Evolutionary conservation across 2,113 vertebrate genomes (phyloP).

Genomic region (Notothenia rossii): DNA sequence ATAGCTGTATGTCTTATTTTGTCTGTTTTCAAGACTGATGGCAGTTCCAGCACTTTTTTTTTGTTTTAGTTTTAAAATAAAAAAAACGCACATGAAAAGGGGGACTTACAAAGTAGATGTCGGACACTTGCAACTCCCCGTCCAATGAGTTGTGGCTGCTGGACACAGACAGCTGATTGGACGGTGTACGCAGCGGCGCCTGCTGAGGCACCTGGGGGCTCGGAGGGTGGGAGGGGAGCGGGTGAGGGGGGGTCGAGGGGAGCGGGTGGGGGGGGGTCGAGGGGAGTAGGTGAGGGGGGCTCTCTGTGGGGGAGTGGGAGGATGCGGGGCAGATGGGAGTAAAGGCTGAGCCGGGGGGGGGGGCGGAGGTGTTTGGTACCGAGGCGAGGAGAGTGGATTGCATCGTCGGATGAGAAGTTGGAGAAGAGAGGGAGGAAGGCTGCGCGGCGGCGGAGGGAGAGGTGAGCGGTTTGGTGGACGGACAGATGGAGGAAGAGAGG

Average conservation of each 20-base stretch:
- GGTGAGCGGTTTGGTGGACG: slow-evolving; percentile 62
- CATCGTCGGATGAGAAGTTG: neutral
- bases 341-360: slow-evolving; percentile 64
- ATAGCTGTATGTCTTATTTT: neutral
- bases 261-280: slow-evolving; percentile 67
- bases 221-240: slow-evolving; percentile 67
- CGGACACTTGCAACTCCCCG: slow-evolving; percentile 88
- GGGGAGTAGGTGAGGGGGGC: slow-evolving; percentile 53
- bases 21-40: neutral
- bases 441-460: slow-evolving; percentile 36
- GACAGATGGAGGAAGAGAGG: slow-evolving; percentile 62
- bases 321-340: slow-evolving; percentile 65
- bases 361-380: slow-evolving; percentile 17
- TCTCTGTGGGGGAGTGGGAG: slow-evolving; percentile 37
- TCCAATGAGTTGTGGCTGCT: slow-evolving; percentile 93
- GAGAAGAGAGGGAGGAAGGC: slow-evolving; percentile 2
- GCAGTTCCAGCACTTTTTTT: neutral
- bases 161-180: slow-evolving; percentile 90
- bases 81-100: accelerated
- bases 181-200: slow-evolving; percentile 53
- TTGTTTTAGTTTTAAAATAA: neutral
- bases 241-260: slow-evolving; percentile 65
- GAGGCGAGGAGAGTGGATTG: slow-evolving; percentile 5
- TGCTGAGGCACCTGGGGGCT: slow-evolving; percentile 66
- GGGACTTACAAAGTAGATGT: slow-evolving; percentile 98